Percentiles rank a stretch among this genome's conserved stretches.
These are phyloP conservation scores for Catharus ustulatus DNA, from an alignment of 2,797 vertebrate genomes.

Conservation along the genomic window DNA sequence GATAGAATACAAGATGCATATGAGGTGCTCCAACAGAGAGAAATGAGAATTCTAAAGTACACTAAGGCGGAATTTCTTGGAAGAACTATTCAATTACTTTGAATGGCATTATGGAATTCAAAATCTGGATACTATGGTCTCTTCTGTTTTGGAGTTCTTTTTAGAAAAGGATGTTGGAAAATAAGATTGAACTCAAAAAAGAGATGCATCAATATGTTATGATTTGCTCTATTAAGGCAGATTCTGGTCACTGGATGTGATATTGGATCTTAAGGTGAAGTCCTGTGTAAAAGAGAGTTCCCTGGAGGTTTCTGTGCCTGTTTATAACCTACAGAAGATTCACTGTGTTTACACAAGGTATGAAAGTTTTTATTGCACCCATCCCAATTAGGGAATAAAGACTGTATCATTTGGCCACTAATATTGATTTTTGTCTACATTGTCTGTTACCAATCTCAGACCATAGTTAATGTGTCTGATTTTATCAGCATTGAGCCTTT, in stretches of 20 bases:
- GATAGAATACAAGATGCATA: neutral
- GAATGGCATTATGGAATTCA: neutral
- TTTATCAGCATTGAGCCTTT: neutral
- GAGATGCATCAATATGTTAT: neutral
- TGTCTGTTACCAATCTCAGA: neutral
- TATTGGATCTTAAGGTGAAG: neutral
- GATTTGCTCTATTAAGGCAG: neutral
- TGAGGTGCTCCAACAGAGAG: neutral
- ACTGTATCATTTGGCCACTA: neutral
- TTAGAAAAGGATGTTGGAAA: neutral
- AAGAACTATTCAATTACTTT: neutral
- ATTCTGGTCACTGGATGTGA: neutral
- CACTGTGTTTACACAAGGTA: neutral
- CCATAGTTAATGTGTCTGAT: neutral
- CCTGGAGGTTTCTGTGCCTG: neutral
- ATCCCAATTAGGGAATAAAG: neutral
- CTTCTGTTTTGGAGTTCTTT: neutral
- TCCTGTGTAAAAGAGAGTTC: neutral
- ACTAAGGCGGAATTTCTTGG: neutral
- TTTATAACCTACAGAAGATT: neutral
- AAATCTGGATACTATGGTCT: neutral
- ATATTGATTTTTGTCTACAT: neutral
- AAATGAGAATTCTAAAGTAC: neutral
- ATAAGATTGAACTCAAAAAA: neutral
- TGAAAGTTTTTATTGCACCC: neutral